These are phyloP conservation scores for Ectobius pallidus DNA, from an alignment of 2,888 invertebrate species.

Conservation along the genomic window DNA sequence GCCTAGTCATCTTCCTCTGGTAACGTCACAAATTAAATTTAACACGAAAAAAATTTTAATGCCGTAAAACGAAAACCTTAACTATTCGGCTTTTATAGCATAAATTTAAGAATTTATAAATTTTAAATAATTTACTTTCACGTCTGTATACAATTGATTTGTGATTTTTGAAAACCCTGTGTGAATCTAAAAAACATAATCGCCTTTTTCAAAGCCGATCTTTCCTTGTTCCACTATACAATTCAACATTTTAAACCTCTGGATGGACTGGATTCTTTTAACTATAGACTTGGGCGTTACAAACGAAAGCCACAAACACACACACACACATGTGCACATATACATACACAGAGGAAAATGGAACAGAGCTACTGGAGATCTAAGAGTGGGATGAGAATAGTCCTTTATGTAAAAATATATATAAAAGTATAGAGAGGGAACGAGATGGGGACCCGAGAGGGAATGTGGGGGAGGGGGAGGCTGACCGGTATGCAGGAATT, in stretches of 20 bases:
- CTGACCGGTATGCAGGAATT: slow-evolving; percentile 36
- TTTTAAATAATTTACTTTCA: no score
- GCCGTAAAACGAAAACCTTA: no score
- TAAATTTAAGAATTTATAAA: no score
- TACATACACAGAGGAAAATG: neutral
- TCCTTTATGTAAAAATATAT: slow-evolving; percentile 13
- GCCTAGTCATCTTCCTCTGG: no score
- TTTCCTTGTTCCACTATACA: neutral
- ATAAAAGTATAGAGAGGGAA: neutral
- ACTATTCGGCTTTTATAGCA: no score
- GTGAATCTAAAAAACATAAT: neutral
- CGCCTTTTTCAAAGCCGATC: slow-evolving; percentile 8
- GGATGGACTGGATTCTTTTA: slow-evolving; percentile 26
- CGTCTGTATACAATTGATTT: no score
- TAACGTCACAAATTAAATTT: no score
- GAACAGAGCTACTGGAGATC: neutral
- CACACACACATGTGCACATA: no score
- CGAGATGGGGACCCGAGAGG: neutral
- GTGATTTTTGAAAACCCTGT: slow-evolving; percentile 8
- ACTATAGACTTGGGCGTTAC: slow-evolving; percentile 21
- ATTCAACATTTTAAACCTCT: neutral
- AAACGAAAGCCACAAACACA: neutral
- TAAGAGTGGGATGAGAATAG: neutral
- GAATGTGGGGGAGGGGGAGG: neutral
- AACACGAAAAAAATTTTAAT: no score